Percentiles rank a stretch among this genome's conserved stretches.
Evolutionary conservation across 1,140 invertebrate species (phyloP).

Genomic region (Sminthurides bifidus): DNA sequence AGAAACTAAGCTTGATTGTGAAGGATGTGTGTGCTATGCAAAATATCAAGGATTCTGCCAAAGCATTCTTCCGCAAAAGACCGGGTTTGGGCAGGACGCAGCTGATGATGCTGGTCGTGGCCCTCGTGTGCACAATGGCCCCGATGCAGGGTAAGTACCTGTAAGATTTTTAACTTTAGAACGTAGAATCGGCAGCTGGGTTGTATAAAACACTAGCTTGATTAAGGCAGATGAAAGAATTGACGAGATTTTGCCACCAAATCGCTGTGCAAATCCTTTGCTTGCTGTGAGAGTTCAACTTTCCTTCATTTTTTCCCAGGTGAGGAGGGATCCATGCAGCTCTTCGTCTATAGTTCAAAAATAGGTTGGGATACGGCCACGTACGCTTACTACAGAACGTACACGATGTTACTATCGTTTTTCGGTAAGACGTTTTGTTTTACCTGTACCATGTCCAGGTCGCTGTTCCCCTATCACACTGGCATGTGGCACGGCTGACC

Average conservation of each 20-base stretch:
- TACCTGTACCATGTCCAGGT: not conserved
- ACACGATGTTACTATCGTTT: conserved; percentile 25
- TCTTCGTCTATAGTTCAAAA: conserved; percentile 17
- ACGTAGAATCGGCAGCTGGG: too few relatives aligned
- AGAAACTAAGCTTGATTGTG: not conserved
- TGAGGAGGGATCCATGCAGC: conserved; percentile 13
- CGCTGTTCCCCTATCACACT: not conserved
- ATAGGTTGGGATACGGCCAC: conserved; percentile 15
- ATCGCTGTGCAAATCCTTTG: too few relatives aligned
- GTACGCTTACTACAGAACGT: conserved; percentile 18
- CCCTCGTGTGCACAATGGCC: conserved; percentile 28
- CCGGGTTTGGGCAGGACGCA: conserved; percentile 4
- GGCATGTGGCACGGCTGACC: too few relatives aligned
- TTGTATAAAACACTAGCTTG: too few relatives aligned
- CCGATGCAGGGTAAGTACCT: conserved; percentile 30
- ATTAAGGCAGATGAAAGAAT: too few relatives aligned
- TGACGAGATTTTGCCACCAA: too few relatives aligned
- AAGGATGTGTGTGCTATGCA: conserved; percentile 22
- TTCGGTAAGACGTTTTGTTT: not conserved
- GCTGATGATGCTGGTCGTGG: conserved; percentile 19
- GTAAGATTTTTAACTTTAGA: not conserved
- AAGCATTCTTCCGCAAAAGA: conserved; percentile 23
- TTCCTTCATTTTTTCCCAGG: too few relatives aligned
- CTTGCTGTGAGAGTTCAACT: too few relatives aligned
- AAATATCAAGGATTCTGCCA: conserved; percentile 21